A percentile compares a stretch with the other conserved stretches of the same genome.
These are phyloP conservation scores for Plotosus lineatus DNA, from an alignment of 2,113 vertebrate species.

Conservation along the genomic window DNA sequence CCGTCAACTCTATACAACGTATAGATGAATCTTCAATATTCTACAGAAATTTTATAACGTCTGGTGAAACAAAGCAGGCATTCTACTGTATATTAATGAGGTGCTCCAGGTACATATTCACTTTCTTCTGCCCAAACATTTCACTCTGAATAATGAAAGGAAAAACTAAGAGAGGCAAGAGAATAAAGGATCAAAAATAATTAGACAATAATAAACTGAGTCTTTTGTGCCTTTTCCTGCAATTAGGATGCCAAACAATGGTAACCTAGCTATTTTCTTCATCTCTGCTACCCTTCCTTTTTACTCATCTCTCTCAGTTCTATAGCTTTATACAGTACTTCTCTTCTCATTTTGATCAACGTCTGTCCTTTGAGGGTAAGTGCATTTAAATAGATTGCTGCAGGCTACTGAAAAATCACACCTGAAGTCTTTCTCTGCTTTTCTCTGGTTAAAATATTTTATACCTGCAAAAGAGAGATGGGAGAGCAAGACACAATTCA, in stretches of 20 bases:
- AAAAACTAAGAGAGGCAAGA: conserved; percentile 13
- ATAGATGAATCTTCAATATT: background rate
- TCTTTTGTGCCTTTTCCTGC: conserved; percentile 26
- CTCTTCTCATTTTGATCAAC: conserved; percentile 62
- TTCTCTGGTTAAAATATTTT: background rate
- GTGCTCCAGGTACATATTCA: conserved; percentile 22
- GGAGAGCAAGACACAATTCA: background rate
- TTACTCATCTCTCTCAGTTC: background rate
- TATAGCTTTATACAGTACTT: conserved; percentile 57
- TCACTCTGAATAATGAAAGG: conserved; percentile 36
- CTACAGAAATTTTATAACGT: background rate
- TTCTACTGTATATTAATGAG: conserved; percentile 30
- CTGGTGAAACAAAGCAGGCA: background rate
- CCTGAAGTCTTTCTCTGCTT: conserved; percentile 53
- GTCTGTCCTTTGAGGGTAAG: conserved; percentile 54
- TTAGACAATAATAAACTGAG: background rate
- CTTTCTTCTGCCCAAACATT: conserved; percentile 28
- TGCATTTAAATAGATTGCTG: conserved; percentile 65
- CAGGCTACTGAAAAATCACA: conserved; percentile 60
- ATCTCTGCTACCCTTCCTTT: background rate
- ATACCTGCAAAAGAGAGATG: background rate
- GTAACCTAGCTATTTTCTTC: conserved; percentile 12
- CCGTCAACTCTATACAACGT: background rate
- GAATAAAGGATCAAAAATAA: background rate
- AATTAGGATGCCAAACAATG: conserved; percentile 48